Conservation (phyloP, 2,113 vertebrate genomes). For the Rhodinocichla rosea region DNA sequence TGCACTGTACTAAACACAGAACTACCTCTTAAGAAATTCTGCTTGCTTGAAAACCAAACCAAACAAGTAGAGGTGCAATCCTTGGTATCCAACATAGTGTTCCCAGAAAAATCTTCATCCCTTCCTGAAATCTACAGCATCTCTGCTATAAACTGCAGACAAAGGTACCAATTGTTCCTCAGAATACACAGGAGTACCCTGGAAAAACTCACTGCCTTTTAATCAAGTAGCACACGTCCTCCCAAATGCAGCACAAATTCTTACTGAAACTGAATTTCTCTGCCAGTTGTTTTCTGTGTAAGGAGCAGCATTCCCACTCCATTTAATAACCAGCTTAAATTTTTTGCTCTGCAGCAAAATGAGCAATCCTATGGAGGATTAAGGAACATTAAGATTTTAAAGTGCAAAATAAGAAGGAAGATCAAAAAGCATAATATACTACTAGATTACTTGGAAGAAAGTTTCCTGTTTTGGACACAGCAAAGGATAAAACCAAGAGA, state of each 20-base stretch:
- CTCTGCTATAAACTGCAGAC: neutral
- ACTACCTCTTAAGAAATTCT: neutral
- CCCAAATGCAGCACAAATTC: neutral
- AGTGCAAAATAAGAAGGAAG: neutral
- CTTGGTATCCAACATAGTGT: neutral
- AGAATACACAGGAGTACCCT: neutral
- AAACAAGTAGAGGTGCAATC: neutral
- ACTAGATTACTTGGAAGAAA: neutral
- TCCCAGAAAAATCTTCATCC: neutral
- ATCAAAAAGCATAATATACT: neutral
- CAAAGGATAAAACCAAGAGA: neutral
- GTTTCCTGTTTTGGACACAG: neutral
- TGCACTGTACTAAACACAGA: neutral
- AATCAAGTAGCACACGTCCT: neutral
- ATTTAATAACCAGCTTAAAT: neutral
- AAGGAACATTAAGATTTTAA: neutral
- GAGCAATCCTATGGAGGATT: neutral
- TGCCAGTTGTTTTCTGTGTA: neutral
- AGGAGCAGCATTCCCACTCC: neutral
- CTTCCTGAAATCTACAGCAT: neutral
- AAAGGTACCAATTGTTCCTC: neutral
- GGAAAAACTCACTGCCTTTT: neutral
- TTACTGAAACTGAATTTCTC: neutral
- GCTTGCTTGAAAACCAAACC: neutral
- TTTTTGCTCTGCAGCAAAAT: neutral